Evolutionary conservation across 2,113 vertebrate genomes (phyloP).

Genomic region (Mormyrus iriodes): DNA sequence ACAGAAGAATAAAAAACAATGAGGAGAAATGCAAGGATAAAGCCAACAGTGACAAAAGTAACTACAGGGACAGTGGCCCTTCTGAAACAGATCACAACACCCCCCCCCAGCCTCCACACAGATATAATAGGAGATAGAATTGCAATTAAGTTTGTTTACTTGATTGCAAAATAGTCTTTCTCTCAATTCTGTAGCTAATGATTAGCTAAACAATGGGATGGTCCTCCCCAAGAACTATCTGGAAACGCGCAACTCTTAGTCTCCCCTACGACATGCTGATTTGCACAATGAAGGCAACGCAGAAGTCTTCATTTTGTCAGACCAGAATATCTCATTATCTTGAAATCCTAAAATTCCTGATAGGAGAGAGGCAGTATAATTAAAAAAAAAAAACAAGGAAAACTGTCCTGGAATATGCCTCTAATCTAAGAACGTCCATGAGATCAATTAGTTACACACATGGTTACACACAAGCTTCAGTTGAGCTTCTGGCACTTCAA

Average conservation of each 20-base stretch:
- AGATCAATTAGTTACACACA: not conserved
- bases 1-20: not conserved
- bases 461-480: not conserved
- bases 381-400: not conserved
- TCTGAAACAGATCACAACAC: too few relatives aligned
- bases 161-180: not conserved
- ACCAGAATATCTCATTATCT: not conserved
- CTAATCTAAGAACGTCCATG: not conserved
- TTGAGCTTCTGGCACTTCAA: not conserved
- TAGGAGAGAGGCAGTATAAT: not conserved
- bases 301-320: not conserved
- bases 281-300: not conserved
- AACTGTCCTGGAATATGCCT: not conserved
- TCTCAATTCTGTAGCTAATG: not conserved
- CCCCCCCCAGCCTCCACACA: too few relatives aligned
- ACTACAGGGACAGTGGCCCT: too few relatives aligned
- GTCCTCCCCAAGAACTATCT: not conserved
- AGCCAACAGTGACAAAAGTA: not conserved
- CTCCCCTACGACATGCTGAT: not conserved
- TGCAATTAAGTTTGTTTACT: not conserved
- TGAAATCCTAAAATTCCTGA: not conserved
- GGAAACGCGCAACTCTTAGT: not conserved
- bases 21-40: not conserved
- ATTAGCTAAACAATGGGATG: not conserved
- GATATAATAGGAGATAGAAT: too few relatives aligned